Base-by-base conservation (phyloP, 2,888 invertebrate genomes). In the Microlaimidae sp. region DNA sequence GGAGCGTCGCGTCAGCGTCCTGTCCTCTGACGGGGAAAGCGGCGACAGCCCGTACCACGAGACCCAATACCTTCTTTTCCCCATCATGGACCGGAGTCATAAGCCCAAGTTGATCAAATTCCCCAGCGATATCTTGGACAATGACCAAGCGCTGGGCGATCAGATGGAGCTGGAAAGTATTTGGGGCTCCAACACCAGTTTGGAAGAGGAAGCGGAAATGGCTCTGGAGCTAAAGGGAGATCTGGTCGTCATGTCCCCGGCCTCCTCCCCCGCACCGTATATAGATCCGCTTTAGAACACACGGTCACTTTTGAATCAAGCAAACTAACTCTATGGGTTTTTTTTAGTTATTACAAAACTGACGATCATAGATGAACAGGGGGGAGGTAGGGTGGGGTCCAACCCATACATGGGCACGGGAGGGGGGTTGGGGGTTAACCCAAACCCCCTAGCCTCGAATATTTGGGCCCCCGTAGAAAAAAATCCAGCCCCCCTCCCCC, bases 31-130 rank as follows among this genome's bases (percentile, higher is more conserved):
- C n/a, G n/a, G n/a, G n/a, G n/a, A n/a, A 25, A 62, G 62, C 46
- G 64, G 63, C 51, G 24, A 54, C 32, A 54, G 58, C 21, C 58
- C 60, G 53, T 64, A 58, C 52, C 58, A 59, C 17, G 55, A 52
- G 21, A 64, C 64, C 10, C 63, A 64, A 53, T 64, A 64, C 51
- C 56, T 64, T 42, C 57, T 64, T 17, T 64, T 64, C 41, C 61
- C 62, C 4, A 41, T 62, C 41, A 48, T 58, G 17, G 60, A 63
- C 48, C 56, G 57, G 7, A 46, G 32, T 10, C 62, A 63, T 48
- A 59, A 63, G 45, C 62, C 64, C 5, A 58, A 56, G 7, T 54
- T 64, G 32, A 53, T 64, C 47, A 53, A 57, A 26, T 64, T 64
- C 46, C 64, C 64, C 0, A 58, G 59, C n/a, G 63, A 62, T 45